Evolutionary conservation across 2,888 invertebrate genomes (phyloP).

Genomic region (Nasonia oneida): DNA sequence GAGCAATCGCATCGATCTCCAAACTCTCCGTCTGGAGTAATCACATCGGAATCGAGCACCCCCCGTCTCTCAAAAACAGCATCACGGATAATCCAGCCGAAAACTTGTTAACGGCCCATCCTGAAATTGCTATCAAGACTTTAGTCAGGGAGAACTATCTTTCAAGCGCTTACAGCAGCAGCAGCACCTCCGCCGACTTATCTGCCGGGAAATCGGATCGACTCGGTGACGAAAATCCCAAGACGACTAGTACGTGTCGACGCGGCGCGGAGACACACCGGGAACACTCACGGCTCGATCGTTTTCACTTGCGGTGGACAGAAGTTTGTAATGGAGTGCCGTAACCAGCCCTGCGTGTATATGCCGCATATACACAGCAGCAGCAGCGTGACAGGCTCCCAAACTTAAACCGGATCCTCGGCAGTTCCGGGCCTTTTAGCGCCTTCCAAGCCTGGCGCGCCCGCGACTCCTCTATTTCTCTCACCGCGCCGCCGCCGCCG

Average conservation of each 20-base stretch:
- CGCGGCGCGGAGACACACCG: not conserved
- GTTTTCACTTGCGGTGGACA: conserved; percentile 61
- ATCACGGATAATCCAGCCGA: not conserved
- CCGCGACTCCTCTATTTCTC: conserved; percentile 37
- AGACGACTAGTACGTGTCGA: conserved; percentile 14
- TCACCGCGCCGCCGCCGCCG: not conserved
- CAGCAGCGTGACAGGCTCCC: conserved; percentile 24
- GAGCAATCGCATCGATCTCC: no score
- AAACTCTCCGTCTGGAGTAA: not conserved
- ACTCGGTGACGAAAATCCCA: conserved; percentile 43
- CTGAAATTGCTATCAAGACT: no score
- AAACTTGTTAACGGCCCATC: conserved; percentile 7
- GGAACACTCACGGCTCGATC: conserved; percentile 54
- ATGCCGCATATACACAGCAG: not conserved
- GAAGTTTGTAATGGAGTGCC: conserved; percentile 58
- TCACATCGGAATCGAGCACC: not conserved
- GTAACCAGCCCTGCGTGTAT: conserved; percentile 28
- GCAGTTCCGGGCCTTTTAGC: conserved; percentile 61
- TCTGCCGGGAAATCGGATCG: conserved; percentile 40
- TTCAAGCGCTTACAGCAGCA: not conserved
- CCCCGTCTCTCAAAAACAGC: not conserved
- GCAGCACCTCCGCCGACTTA: conserved; percentile 4
- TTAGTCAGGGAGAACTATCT: not conserved
- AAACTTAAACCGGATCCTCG: conserved; percentile 52
- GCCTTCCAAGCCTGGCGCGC: conserved; percentile 58